A percentile compares a stretch with the other conserved stretches of the same genome.
Evolutionary conservation across 2,797 vertebrate genomes (phyloP).

Genomic region (Ctenopoma multispine): DNA sequence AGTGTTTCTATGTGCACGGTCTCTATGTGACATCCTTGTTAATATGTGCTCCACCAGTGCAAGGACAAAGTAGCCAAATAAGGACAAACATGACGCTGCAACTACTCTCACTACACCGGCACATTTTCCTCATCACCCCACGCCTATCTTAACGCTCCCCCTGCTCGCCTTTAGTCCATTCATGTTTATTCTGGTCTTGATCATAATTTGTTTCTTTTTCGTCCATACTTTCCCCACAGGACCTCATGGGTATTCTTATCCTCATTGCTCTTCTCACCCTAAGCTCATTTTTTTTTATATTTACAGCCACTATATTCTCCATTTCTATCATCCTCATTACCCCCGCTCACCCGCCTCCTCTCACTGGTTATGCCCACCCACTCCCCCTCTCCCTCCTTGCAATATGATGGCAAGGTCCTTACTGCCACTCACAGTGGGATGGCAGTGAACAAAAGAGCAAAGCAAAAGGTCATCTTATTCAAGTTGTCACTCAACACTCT

Average conservation of each 20-base stretch:
- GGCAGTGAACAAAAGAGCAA: slow-evolving; percentile 76
- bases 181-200: slow-evolving; percentile 59
- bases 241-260: slow-evolving; percentile 39
- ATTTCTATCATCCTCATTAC: slow-evolving; percentile 33
- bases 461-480: slow-evolving; percentile 78
- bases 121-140: slow-evolving; percentile 42
- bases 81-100: slow-evolving; percentile 70
- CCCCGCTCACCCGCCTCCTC: slow-evolving; percentile 10
- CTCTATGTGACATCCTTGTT: slow-evolving; percentile 51
- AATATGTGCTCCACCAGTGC: slow-evolving; percentile 55
- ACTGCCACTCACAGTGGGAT: slow-evolving; percentile 70
- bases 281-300: slow-evolving; percentile 24
- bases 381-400: slow-evolving; percentile 4
- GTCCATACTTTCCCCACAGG: not conserved
- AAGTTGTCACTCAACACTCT: slow-evolving; percentile 71
- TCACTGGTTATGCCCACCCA: slow-evolving; percentile 27
- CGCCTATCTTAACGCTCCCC: slow-evolving; percentile 21
- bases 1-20: slow-evolving; percentile 42
- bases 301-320: slow-evolving; percentile 8
- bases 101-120: slow-evolving; percentile 32
- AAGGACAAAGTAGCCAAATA: slow-evolving; percentile 67
- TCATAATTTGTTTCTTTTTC: slow-evolving; percentile 5
- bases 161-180: slow-evolving; percentile 31
- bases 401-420: slow-evolving; percentile 50
- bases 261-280: slow-evolving; percentile 38